Evolutionary conservation across 2,113 vertebrate genomes (phyloP).

Genomic region (Corythoichthys intestinalis): DNA sequence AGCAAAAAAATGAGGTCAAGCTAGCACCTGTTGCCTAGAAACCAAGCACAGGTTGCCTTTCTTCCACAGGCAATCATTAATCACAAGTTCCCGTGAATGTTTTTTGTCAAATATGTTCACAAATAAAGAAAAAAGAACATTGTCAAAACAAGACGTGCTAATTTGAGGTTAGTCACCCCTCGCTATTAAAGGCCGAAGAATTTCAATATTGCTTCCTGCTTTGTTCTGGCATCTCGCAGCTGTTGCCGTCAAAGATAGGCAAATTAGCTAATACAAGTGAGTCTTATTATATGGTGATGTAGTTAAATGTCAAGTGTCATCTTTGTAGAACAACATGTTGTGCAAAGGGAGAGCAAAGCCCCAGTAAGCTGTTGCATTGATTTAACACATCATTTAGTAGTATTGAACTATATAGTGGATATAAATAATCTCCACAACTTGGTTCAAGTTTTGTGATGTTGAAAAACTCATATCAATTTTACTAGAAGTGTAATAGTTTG

Average conservation of each 20-base stretch:
- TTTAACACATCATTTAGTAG: too few relatives aligned
- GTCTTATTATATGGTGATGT: neutral
- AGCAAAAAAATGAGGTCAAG: conserved; percentile 23
- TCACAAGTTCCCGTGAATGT: conserved; percentile 13
- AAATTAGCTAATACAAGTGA: conserved; percentile 7
- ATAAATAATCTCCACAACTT: too few relatives aligned
- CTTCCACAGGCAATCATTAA: conserved; percentile 36
- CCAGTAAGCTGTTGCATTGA: too few relatives aligned
- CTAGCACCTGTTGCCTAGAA: conserved; percentile 39
- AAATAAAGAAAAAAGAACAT: neutral
- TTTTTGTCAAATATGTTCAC: conserved; percentile 1
- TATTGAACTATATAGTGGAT: too few relatives aligned
- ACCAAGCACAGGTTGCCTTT: conserved; percentile 18
- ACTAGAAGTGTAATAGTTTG: neutral
- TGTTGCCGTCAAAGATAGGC: neutral
- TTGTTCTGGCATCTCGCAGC: neutral
- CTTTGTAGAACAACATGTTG: neutral
- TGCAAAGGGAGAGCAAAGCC: too few relatives aligned
- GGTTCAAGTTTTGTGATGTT: neutral
- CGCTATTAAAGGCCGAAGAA: neutral
- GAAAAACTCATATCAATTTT: neutral
- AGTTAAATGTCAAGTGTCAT: neutral
- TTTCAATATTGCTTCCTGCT: neutral
- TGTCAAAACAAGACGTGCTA: neutral
- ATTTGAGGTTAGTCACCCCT: conserved; percentile 2